Base-by-base conservation (phyloP, 2,113 vertebrate genomes). In the Oxyruncus cristatus region DNA sequence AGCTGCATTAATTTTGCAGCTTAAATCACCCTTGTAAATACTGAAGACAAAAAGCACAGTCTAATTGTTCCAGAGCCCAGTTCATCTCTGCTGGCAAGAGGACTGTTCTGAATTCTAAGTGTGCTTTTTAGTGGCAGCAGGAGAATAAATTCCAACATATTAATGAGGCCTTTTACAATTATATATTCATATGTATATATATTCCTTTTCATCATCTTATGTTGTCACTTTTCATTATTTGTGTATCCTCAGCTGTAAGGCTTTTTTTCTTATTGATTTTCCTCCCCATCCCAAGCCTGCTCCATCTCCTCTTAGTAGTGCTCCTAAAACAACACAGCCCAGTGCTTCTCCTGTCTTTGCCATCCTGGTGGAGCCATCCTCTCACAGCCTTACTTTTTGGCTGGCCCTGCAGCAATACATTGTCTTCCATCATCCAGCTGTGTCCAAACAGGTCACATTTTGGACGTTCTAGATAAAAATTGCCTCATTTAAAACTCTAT, bases 11-110 rank as follows among this genome's bases (percentile, higher is more conserved):
- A 72, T 84, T 93, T 53, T 72, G 66, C 62, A 61, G 70, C 16
- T 68, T 77, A 86, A 87, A 86, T 91, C 61, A 78, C n/a, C 72
- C 76, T 68, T 92, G 72, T 78, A 95, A 94, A 92, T 82, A 92
- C 80, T 65, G 53, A 84, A 61, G 32, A 61, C 37, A n/a, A 93
- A 77, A 95, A 93, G 65, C 28, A 52, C 2, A 8, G 59, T 35
- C 56, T 84, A 81, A 94, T 73, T 94, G 76, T 59, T 94, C 68
- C 77, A 82, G 65, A 94, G 66, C 75, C 68, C 61, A 65, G 66
- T 73, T 93, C 65, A 92, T 87, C 88, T 93, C 79, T 82, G 76
- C 75, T 86, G 66, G 80, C 73, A 91, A 84, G 80, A 89, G 21
- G 28, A 90, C 58, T 3, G 6, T 21, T 90, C 28, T 75, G 79